phyloP scores from a whole-genome alignment of 2,113 vertebrate genomes.

The Fulmarus glacialis region DNA sequence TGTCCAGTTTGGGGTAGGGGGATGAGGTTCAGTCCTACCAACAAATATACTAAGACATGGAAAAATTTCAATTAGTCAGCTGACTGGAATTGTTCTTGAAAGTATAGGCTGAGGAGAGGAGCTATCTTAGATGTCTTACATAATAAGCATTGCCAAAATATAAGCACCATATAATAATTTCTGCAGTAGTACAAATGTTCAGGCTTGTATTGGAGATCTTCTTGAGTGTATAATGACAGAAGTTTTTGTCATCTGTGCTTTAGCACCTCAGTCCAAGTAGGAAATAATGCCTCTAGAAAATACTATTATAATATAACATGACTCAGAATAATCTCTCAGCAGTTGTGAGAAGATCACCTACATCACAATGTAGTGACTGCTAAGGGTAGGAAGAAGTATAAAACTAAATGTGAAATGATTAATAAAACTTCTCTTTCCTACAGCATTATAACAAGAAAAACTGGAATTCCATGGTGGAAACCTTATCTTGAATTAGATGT shows the following conservation, averaged over 20 bases:
- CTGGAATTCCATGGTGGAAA: neutral
- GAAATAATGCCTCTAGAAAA: constrained; percentile 10
- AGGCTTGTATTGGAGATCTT: neutral
- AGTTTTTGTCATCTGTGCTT: neutral
- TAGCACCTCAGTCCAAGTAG: neutral
- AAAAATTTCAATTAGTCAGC: neutral
- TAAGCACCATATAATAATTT: neutral
- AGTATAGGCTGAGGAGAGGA: neutral
- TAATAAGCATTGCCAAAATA: neutral
- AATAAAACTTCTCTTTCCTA: constrained; percentile 7
- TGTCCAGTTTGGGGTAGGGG: neutral
- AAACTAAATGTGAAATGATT: neutral
- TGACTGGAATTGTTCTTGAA: neutral
- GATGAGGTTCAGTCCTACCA: neutral
- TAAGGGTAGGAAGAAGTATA: neutral
- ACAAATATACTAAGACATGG: neutral
- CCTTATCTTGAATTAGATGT: neutral
- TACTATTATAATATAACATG: neutral
- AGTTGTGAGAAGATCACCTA: neutral
- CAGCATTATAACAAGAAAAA: neutral
- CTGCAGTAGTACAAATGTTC: neutral
- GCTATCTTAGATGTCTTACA: neutral
- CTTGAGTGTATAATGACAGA: neutral
- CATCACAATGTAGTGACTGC: neutral
- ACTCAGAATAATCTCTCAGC: neutral